Evolutionary conservation across 2,113 vertebrate species (phyloP).

Genomic region (Circaetus gallicus): DNA sequence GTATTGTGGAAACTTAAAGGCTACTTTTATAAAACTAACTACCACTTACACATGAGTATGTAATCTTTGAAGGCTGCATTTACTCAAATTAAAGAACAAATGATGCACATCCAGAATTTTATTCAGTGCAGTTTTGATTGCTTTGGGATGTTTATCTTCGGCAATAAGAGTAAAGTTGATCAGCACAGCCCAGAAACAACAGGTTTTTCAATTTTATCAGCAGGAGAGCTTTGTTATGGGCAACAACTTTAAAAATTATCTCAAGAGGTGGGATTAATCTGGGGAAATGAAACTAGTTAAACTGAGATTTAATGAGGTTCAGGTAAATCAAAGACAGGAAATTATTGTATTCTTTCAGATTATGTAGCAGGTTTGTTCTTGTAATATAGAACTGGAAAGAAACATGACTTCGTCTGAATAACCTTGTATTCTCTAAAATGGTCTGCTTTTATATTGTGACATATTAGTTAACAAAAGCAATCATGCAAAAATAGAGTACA

Average conservation of each 20-base stretch:
- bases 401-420: neutral
- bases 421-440: neutral
- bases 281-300: constrained; percentile 1
- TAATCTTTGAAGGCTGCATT: constrained; percentile 58
- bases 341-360: constrained; percentile 35
- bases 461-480: constrained; percentile 24
- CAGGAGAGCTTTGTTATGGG: constrained; percentile 10
- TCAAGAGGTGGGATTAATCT: constrained; percentile 28
- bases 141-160: constrained; percentile 68
- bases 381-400: neutral
- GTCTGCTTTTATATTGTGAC: neutral
- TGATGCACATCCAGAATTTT: constrained; percentile 50
- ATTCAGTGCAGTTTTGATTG: constrained; percentile 54
- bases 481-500: constrained; percentile 8
- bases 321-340: constrained; percentile 59
- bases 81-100: constrained; percentile 68
- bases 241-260: constrained; percentile 1
- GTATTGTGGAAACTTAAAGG: constrained; percentile 13
- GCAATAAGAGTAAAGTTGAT: constrained; percentile 33
- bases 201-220: constrained; percentile 5
- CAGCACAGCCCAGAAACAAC: constrained; percentile 28
- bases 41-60: neutral
- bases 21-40: constrained; percentile 16
- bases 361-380: neutral
- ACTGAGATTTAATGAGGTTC: constrained; percentile 38